phyloP scores from a whole-genome alignment of 2,113 vertebrate species.

The Eurystomus gularis region DNA sequence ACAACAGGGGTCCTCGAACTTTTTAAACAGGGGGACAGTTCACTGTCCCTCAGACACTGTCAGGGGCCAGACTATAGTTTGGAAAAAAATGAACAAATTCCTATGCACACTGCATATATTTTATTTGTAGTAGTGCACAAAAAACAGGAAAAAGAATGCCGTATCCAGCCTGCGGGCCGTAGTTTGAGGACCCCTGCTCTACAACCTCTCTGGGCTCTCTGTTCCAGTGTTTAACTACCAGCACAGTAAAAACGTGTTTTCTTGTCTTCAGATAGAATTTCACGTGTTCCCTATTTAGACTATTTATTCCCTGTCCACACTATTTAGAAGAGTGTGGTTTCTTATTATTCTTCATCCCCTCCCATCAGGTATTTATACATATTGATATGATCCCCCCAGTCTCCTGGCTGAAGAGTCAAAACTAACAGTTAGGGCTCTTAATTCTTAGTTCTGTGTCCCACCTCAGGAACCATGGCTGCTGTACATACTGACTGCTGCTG shows the following conservation, averaged over 20 bases:
- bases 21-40: too few species aligned
- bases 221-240: not conserved
- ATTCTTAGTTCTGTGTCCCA: not conserved
- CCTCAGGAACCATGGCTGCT: not conserved
- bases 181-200: too few species aligned
- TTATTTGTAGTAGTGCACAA: too few species aligned
- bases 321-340: not conserved
- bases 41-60: too few species aligned
- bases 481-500: fast-evolving
- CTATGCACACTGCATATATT: too few species aligned
- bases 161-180: too few species aligned
- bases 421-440: not conserved
- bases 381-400: not conserved
- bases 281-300: too few species aligned
- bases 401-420: not conserved
- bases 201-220: not conserved
- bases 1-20: too few species aligned
- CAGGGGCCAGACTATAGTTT: too few species aligned
- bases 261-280: not conserved
- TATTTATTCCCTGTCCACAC: too few species aligned
- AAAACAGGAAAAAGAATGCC: too few species aligned
- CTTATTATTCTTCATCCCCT: not conserved
- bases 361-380: not conserved
- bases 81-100: too few species aligned
- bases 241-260: not conserved